Percentiles rank a stretch among this genome's conserved stretches.
phyloP scores from a whole-genome alignment of 2,888 invertebrate genomes.

The Cistogaster globosa region DNA sequence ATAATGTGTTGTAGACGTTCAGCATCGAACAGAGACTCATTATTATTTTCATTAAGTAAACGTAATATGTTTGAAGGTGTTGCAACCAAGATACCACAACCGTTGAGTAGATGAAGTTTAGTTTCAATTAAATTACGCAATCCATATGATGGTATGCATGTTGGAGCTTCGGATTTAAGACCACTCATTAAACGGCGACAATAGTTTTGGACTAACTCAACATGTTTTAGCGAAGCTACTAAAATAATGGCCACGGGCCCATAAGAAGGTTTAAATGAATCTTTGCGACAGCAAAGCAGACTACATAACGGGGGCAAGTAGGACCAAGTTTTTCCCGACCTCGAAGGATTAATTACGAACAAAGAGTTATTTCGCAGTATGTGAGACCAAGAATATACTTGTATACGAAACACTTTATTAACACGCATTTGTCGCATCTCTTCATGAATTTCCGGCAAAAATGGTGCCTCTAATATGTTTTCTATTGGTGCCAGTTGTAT shows the following conservation, averaged over 20 bases:
- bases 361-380: constrained; percentile 87
- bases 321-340: constrained; percentile 88
- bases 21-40: constrained; percentile 84
- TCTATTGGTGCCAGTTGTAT: constrained; percentile 74
- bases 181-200: constrained; percentile 83
- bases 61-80: constrained; percentile 86
- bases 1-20: constrained; percentile 87
- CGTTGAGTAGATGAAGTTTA: constrained; percentile 84
- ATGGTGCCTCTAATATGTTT: constrained; percentile 74
- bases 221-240: constrained; percentile 86
- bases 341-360: constrained; percentile 85
- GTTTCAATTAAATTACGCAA: constrained; percentile 74
- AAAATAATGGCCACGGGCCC: constrained; percentile 88
- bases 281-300: constrained; percentile 82
- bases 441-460: constrained; percentile 75
- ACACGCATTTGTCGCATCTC: constrained; percentile 76
- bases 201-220: constrained; percentile 83
- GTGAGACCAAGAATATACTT: constrained; percentile 89
- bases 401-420: constrained; percentile 83
- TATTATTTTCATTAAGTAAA: constrained; percentile 83
- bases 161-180: constrained; percentile 80
- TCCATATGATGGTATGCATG: constrained; percentile 83
- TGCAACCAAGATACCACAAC: constrained; percentile 88
- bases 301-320: constrained; percentile 88
- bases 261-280: constrained; percentile 80